Base-by-base conservation (phyloP, 2,797 vertebrate species). In the Amphiprion clarkii region DNA sequence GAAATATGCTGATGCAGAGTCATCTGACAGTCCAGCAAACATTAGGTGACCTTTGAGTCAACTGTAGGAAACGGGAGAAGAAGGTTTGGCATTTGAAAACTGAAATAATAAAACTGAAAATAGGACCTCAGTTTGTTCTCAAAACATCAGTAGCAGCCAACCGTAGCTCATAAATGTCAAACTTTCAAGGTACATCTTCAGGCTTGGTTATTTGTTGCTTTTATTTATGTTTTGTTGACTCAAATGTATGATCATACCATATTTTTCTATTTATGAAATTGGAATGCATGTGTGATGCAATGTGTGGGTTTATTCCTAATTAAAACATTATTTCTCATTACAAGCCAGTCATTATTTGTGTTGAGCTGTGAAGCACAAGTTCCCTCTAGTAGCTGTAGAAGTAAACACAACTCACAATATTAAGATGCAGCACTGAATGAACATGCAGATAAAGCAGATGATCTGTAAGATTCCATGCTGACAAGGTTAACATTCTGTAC, bases 261-360 rank as follows among this genome's bases (percentile, higher is more conserved):
- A 40, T 74, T 62, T 82, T 70, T 73, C 36, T 78, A 77, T 85
- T 79, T 66, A 57, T 74, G 46, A 58, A 14, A 6, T 65, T 40
- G 11, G 52, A 19, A 49, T 64, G 67, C 72, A 78, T 85, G 58
- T 67, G 5, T 80, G 31, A 71, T 12, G 36, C 36, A 39, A 0
- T 12, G 11, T 39, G 10, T 39, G 36, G 36, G 44, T 74, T 59
- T 48, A 59, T 69, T 75, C 54, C 63, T 36, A 83, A 83, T 14
- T 81, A 88, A 89, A 86, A 36, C 74, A 77, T 29, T 71, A 61
- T 82, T 71, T 58, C 25, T 68, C 46, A 23, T 63, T 19, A 67
- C 21, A 52, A n/a, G 57, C 16, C 53, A 13, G 23, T 36, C 3
- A 67, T 79, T 21, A 44, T 77, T 86, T 19, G 6, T 12, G 49